Evolutionary conservation across 1,140 invertebrate genomes (phyloP).

Genomic region (Penaeus chinensis): DNA sequence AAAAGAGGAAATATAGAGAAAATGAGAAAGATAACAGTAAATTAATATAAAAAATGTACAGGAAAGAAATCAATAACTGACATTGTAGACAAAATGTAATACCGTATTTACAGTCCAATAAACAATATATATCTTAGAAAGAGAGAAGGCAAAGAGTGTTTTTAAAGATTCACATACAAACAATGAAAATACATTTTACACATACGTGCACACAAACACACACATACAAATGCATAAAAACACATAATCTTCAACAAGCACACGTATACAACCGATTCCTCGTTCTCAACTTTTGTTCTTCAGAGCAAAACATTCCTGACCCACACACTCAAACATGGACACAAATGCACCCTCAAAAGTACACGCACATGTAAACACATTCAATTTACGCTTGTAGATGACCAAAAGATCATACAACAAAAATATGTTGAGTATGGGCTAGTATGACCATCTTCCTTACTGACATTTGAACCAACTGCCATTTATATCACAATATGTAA

Average conservation of each 20-base stretch:
- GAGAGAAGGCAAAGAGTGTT: neutral
- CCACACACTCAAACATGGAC: neutral
- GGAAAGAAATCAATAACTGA: neutral
- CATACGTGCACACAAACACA: constrained; percentile 36
- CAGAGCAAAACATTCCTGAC: neutral
- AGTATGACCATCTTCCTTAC: constrained; percentile 15
- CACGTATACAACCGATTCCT: constrained; percentile 21
- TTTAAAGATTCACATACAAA: constrained; percentile 14
- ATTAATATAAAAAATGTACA: neutral
- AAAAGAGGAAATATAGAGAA: too few relatives aligned
- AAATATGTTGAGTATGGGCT: neutral
- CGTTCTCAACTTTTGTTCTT: constrained; percentile 2
- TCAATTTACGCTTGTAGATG: neutral
- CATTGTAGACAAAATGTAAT: constrained; percentile 12
- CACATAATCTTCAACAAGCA: constrained; percentile 27
- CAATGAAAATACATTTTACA: constrained; percentile 8
- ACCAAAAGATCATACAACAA: neutral
- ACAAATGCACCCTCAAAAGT: neutral
- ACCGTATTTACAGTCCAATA: neutral
- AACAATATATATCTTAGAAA: constrained; percentile 3
- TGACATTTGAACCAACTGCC: constrained; percentile 10
- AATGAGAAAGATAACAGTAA: neutral
- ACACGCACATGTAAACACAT: constrained; percentile 15
- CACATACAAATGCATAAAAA: constrained; percentile 27
- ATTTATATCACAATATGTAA: constrained; percentile 41